phyloP scores from a whole-genome alignment of 1,140 invertebrate species.

The Lycorma delicatula region DNA sequence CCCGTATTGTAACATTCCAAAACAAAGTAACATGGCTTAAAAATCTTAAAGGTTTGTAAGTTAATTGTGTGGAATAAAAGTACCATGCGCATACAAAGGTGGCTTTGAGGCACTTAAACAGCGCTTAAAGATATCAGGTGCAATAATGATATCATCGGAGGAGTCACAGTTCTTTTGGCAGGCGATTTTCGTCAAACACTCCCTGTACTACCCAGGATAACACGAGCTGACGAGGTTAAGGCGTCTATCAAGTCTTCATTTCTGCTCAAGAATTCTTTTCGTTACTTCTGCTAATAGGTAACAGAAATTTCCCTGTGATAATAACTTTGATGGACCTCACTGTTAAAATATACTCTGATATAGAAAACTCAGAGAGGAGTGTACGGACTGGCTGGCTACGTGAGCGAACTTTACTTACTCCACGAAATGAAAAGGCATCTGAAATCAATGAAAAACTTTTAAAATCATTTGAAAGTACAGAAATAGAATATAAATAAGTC shows the following conservation, averaged over 20 bases:
- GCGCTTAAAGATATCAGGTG: constrained; percentile 25
- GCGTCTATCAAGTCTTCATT: constrained; percentile 31
- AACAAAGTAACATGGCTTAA: constrained; percentile 20
- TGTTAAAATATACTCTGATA: too few species aligned
- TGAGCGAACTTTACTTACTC: too few species aligned
- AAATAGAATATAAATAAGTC: too few species aligned
- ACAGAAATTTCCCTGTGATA: too few species aligned
- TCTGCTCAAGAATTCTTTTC: too few species aligned
- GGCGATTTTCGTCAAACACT: constrained; percentile 38
- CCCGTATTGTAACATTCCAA: constrained; percentile 32
- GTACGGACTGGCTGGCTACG: too few species aligned
- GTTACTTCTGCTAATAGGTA: too few species aligned
- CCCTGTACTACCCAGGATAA: constrained; percentile 32
- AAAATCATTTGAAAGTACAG: too few species aligned
- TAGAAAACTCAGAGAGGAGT: too few species aligned
- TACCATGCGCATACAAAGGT: constrained; percentile 32
- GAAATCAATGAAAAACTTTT: too few species aligned
- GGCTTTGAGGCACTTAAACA: constrained; percentile 25
- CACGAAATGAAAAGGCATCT: too few species aligned
- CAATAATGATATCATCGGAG: constrained; percentile 24
- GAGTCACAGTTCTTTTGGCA: constrained; percentile 27
- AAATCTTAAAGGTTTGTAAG: constrained; percentile 24
- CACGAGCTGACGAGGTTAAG: constrained; percentile 31
- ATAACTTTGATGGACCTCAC: too few species aligned
- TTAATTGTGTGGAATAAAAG: constrained; percentile 28